Evolutionary conservation across 2,888 invertebrate species (phyloP), one percentile per base, ranked within the genome.

Genomic region (Sthenelais limicola): DNA sequence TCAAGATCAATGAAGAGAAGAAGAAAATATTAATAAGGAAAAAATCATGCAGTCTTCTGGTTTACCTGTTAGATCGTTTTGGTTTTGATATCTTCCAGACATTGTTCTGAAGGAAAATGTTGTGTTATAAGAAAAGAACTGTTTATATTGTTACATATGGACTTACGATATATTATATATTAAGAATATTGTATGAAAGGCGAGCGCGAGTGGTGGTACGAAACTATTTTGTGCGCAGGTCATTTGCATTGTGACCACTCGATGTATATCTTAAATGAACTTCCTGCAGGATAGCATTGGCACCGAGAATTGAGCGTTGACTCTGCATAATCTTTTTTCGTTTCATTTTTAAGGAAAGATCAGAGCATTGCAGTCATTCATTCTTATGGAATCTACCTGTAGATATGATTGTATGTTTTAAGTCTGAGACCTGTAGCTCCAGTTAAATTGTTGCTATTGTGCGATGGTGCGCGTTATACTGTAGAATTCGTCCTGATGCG

Each of bases 121-220:
- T 38, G 62, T 56, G 56, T n/a, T 62, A 51, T 21, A 43, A 3
- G 38, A 35, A 43, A 62, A 43, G 38, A 62, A 24, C 62, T 62
- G 62, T 62, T 62, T 62, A 62, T 62, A 62, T 62, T 62, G 62
- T 62, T 62, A 62, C 24, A 62, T 56, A n/a, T n/a, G n/a, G n/a
- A 32, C 43, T 38, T 62, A 43, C 38, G 18, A 35, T 62, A n/a
- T n/a, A n/a, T n/a, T n/a, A n/a, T 62, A 28, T 38, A 38, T n/a
- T 18, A 38, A 43, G 35, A 21, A 62, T 62, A 38, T 38, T 21
- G n/a, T 38, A 38, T 62, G 62, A 62, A 38, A 38, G 38, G 62
- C 12, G 62, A 24, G 38, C 18, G 62, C n/a, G 21, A 3, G 32
- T 56, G 21, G n/a, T 32, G 7, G 1, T n/a, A n/a, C n/a, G n/a